Evolutionary conservation across 2,113 vertebrate genomes (phyloP), one percentile per base, ranked within the genome.

Genomic region (Chauna torquata): DNA sequence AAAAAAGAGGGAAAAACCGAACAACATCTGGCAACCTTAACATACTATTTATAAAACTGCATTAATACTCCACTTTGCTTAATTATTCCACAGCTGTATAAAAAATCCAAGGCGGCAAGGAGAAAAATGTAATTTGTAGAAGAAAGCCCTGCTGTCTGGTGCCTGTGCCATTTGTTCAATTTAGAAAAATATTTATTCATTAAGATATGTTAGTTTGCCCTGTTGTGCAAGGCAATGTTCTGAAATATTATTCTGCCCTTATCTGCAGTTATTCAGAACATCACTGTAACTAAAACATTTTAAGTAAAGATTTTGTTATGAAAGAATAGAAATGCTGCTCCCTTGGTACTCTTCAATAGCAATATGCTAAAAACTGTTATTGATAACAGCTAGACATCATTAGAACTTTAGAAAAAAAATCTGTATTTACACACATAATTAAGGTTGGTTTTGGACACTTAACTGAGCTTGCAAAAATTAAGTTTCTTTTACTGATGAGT

Each of bases 31-130:
- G 50, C 78, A 96, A 86, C 44, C 30, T 82, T 90, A 91, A 94
- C 70, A 66, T 86, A 57, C 42, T 92, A 88, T 81, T 93, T 86
- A 62, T 57, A 90, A 93, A 95, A 96, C 14, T 84, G 7, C 68
- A 93, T 90, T 91, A 95, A 88, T 94, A 81, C 30, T 92, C 38
- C 38, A 93, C 90, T 96, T 69, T 70, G 83, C 25, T 97, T 96
- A 93, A 94, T 93, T 96, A 94, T 96, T 77, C 34, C 65, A 74
- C 9, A 49, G 69, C 70, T 90, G 12, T 71, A 92, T 90, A 89
- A 90, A 92, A 96, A 95, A 92, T 44, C 62, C 58, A 92, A 90
- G 61, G 78, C 47, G 16, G 79, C 38, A 74, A 77, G 32, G 45
- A 94, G 47, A 76, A 94, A 94, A 94, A 69, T 3, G 11, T 10